A percentile compares a stretch with the other conserved stretches of the same genome.
Evolutionary conservation across 2,888 invertebrate genomes (phyloP).

Genomic region (Notocelia uddmanniana): DNA sequence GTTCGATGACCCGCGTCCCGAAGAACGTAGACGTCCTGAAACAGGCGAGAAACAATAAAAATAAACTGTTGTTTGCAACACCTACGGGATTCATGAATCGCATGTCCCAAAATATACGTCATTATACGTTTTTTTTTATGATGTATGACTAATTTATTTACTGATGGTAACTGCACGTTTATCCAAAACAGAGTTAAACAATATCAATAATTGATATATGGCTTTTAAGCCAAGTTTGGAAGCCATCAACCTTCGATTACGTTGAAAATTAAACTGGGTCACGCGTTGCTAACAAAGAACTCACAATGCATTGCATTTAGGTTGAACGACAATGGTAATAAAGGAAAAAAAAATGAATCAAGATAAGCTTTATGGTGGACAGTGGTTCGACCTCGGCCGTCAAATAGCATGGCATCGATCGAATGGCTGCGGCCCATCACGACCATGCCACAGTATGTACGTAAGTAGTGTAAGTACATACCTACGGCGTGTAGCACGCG

Average conservation of each 20-base stretch:
- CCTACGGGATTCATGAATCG: slow-evolving; percentile 48
- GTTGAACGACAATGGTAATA: slow-evolving; percentile 69
- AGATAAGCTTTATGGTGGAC: slow-evolving; percentile 82
- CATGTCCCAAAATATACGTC: slow-evolving; percentile 21
- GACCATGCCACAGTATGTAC: slow-evolving; percentile 46
- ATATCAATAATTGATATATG: slow-evolving; percentile 52
- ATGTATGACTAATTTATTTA: slow-evolving; percentile 59
- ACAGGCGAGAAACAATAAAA: slow-evolving; percentile 65
- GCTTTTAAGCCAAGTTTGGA: slow-evolving; percentile 61
- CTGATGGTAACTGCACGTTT: slow-evolving; percentile 53
- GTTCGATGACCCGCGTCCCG: slow-evolving; percentile 79
- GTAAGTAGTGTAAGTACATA: slow-evolving; percentile 22
- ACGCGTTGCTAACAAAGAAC: slow-evolving; percentile 73
- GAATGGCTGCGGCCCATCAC: slow-evolving; percentile 71
- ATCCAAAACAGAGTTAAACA: neutral
- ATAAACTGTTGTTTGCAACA: slow-evolving; percentile 64
- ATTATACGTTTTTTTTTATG: slow-evolving; percentile 52
- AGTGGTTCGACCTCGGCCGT: slow-evolving; percentile 83
- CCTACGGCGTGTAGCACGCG: slow-evolving; percentile 60
- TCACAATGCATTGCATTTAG: slow-evolving; percentile 64
- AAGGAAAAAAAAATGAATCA: slow-evolving; percentile 76
- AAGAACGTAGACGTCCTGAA: slow-evolving; percentile 67
- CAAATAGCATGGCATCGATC: slow-evolving; percentile 80
- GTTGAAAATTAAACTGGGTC: slow-evolving; percentile 78
- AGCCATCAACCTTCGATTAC: slow-evolving; percentile 72